Base-by-base conservation (phyloP, 2,797 vertebrate genomes). In the Cryptoblepharus egeriae region DNA sequence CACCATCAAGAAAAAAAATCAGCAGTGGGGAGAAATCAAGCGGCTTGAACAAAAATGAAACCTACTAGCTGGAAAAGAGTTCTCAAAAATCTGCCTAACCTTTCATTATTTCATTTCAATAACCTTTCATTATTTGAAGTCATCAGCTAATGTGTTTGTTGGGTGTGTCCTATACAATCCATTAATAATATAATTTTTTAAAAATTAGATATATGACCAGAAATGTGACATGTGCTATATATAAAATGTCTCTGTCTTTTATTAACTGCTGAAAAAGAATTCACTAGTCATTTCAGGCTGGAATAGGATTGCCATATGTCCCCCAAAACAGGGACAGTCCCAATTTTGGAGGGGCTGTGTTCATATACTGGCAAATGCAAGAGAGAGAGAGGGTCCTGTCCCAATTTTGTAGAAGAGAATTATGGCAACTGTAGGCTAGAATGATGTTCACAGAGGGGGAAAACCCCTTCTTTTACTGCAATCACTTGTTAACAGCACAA, bases 131-230 rank as follows among this genome's bases (percentile, higher is more conserved):
- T n/a, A n/a, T n/a, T n/a, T n/a, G n/a, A n/a, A n/a, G n/a, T n/a
- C n/a, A n/a, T n/a, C n/a, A n/a, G n/a, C n/a, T n/a, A n/a, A n/a
- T n/a, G n/a, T n/a, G n/a, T n/a, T n/a, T n/a, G n/a, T n/a, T n/a
- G n/a, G n/a, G n/a, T 30, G 15, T 15, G 1, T 67, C 57, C 32
- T 68, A 35, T 26, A n/a, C n/a, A 58, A 11, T 8, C 45, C 35
- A 75, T 75, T 75, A 61, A 81, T 57, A 35, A 72, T 16, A 24
- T 28, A 35, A n/a, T n/a, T n/a, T n/a, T n/a, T n/a, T n/a, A n/a
- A n/a, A n/a, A n/a, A n/a, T n/a, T n/a, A n/a, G n/a, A 6, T 65
- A 77, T 32, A 24, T 63, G 58, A 52, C 30, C 9, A 39, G 45
- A 49, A 57, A 57, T 18, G 5, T 16, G 20, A 26, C 24, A 22